A percentile compares a stretch with the other conserved stretches of the same genome.
Evolutionary conservation across 2,113 vertebrate species (phyloP).

Genomic region (Misgurnus mizolepis): DNA sequence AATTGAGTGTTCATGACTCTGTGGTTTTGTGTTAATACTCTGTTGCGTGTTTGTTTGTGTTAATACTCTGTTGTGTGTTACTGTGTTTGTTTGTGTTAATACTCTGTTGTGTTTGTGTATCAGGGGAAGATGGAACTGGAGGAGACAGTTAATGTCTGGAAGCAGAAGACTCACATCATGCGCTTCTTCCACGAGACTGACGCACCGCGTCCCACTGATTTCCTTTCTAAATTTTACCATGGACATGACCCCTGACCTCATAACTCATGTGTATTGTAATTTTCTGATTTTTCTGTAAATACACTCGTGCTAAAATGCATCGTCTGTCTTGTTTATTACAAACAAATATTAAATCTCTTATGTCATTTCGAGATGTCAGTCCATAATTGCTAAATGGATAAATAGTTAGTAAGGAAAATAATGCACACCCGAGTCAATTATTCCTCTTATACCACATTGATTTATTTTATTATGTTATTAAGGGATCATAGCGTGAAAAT

Average conservation of each 20-base stretch:
- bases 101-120: not conserved
- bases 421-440: no score
- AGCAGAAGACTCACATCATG: constrained; percentile 96
- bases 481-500: no score
- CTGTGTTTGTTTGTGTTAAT: no score
- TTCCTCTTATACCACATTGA: no score
- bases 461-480: no score
- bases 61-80: no score
- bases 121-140: constrained; percentile 96
- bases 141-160: constrained; percentile 93
- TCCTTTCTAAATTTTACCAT: constrained; percentile 91
- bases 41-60: no score
- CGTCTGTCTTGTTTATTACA: not conserved
- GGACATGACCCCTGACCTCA: constrained; percentile 84
- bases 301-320: constrained; percentile 49
- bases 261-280: constrained; percentile 54
- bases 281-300: constrained; percentile 71
- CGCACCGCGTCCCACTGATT: constrained; percentile 79
- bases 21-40: no score
- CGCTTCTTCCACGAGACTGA: constrained; percentile 88
- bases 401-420: no score
- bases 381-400: no score
- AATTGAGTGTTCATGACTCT: no score
- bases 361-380: not conserved
- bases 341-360: not conserved